Evolutionary conservation across 2,797 vertebrate species (phyloP), one percentile per base, ranked within the genome.

Genomic region (Sparidentex hasta): DNA sequence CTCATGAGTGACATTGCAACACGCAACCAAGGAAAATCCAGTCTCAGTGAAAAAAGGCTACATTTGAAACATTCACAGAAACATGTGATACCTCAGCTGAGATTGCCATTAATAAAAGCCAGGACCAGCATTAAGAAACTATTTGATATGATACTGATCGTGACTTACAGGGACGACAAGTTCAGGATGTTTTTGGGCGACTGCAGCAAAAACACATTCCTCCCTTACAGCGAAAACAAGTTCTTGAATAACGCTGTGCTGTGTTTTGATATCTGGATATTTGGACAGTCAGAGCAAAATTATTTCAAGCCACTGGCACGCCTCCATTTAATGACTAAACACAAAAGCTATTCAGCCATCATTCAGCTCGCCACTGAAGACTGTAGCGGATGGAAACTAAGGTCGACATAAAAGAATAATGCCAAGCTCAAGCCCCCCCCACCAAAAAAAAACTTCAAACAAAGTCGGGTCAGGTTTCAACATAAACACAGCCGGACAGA

Each of bases 171-270:
- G 21, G 54, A 85, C 27, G 7, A 65, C 57, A 74, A 62, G 71
- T 80, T 55, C 69, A 65, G 63, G 67, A 70, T 79, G 66, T 88
- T 87, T 89, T 77, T 47, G 44, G 73, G 29, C 1, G 0, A 58
- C 70, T 74, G 69, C 29, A 80, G 65, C 55, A 57, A 88, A 86
- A 90, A 90, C 87, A 81, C 84, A 90, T 93, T 93, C 87, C 81
- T 57, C 23, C 2, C 58, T 46, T 83, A 84, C 77, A 63, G 74
- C 11, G 14, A 76, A 74, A 89, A 91, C 48, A 78, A 84, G 66
- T 65, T 64, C 57, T 74, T 78, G 58, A 87, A 66, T 78, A 68
- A 87, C 55, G 11, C 81, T 21, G 59, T 41, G 58, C 29, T 18
- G 20, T 77, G 81, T 88, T 87, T 81, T 80, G 47, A 51, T 79